Evolutionary conservation across 2,888 invertebrate genomes (phyloP), one percentile per base, ranked within the genome.

Genomic region (Apamea monoglypha): DNA sequence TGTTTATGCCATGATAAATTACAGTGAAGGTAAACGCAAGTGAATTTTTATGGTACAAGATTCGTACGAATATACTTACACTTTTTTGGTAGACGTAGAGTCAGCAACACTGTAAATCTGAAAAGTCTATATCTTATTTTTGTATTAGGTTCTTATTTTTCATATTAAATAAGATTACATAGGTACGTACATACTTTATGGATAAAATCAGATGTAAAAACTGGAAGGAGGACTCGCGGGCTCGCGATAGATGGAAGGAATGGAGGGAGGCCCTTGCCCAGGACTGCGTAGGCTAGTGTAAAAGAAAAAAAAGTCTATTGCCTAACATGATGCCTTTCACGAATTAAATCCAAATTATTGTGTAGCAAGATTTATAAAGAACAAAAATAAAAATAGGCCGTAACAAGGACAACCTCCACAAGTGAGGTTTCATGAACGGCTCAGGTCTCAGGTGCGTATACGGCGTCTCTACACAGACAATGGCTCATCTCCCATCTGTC

Each of bases 41-140:
- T 59, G 59, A 67, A 25, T 74, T 67, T 67, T 10, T 21, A 36
- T 59, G 56, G 25, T n/a, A 50, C 18, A 53, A 44, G 1, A 47
- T 74, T 66, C 16, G 56, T 12, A 56, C n/a, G 47, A 81, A 63
- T 36, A 7, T 44, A 56, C 44, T 72, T 44, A n/a, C 81, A 79
- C 78, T 50, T 61, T 73, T 73, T 76, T 29, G 25, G 10, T 2
- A 40, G n/a, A n/a, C 18, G 72, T 81, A 74, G 29, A 56, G 79
- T 56, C 36, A n/a, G 82, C 64, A 74, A 10, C 10, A 29, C 5
- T 40, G 53, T 18, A 8, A 7, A 56, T 70, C 32, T 18, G 25
- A 70, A 70, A 32, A 25, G 5, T 16, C 16, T 29, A 3, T 63
- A 5, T 68, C 21, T 44, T 44, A 44, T 68, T 40, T 67, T 67